Conservation (phyloP, 2,113 vertebrate species). For the Rhinolophus ferrumequinum region DNA sequence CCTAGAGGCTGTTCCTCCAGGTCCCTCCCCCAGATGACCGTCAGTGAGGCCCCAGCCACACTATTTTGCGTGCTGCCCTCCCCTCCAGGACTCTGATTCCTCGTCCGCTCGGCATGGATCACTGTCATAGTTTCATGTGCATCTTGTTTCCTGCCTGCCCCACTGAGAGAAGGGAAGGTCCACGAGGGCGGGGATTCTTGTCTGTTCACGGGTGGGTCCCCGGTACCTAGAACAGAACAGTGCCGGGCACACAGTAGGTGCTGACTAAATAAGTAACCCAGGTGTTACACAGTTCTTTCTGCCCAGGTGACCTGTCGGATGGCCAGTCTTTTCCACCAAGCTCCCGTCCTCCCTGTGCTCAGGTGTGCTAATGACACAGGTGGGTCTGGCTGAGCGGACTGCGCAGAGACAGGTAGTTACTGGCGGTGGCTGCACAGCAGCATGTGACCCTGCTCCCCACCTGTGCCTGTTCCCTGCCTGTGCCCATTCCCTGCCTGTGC, state of each 20-base stretch:
- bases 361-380: background rate
- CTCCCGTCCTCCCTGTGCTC: too few species aligned
- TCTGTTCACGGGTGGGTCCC: background rate
- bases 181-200: too few species aligned
- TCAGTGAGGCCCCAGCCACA: background rate
- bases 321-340: too few species aligned
- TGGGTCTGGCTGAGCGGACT: background rate
- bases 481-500: too few species aligned
- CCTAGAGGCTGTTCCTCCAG: too few species aligned
- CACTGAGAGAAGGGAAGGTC: background rate
- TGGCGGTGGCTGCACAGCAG: background rate
- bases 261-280: too few species aligned
- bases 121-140: rapidly evolving
- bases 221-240: background rate
- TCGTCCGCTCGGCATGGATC: too few species aligned
- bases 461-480: too few species aligned
- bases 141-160: background rate
- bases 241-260: background rate
- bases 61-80: background rate
- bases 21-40: too few species aligned
- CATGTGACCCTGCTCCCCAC: too few species aligned
- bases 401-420: background rate
- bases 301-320: too few species aligned
- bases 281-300: too few species aligned
- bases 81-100: background rate